Evolutionary conservation across 1,140 invertebrate genomes (phyloP).

Genomic region (Drosophila oshimai): DNA sequence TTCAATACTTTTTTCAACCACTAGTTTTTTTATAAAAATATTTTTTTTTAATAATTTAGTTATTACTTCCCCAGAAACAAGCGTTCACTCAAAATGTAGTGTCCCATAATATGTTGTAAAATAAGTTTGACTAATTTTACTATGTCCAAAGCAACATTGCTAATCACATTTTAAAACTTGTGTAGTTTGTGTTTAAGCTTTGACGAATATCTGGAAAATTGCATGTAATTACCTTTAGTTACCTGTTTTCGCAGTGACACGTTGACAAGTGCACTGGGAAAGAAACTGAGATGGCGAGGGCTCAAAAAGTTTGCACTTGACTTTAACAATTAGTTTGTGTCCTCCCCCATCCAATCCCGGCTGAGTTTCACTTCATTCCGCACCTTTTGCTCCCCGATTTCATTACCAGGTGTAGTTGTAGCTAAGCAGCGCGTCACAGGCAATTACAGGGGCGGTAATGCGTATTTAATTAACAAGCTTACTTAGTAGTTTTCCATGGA

Average conservation of each 20-base stretch:
- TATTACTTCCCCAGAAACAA: no score
- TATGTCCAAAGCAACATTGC: no score
- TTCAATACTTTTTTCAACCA: no score
- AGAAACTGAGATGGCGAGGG: neutral
- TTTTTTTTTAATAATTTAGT: no score
- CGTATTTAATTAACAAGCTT: conserved; percentile 80
- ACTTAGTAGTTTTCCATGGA: conserved; percentile 75
- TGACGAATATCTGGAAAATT: no score
- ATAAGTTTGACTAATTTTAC: no score
- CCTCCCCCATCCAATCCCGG: conserved; percentile 1
- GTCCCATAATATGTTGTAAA: no score
- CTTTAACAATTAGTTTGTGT: conserved; percentile 53
- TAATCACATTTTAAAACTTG: no score
- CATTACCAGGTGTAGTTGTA: conserved; percentile 39
- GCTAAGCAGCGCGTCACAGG: conserved; percentile 63
- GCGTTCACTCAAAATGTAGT: no score
- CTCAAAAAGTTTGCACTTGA: conserved; percentile 55
- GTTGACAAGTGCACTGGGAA: conserved; percentile 18
- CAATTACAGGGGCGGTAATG: conserved; percentile 76
- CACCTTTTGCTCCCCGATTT: conserved; percentile 9
- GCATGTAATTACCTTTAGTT: neutral
- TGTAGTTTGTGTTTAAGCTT: no score
- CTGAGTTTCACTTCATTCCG: neutral
- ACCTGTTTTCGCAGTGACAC: conserved; percentile 16
- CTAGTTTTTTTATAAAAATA: no score